Percentiles rank a stretch among this genome's conserved stretches.
Evolutionary conservation across 2,797 vertebrate species (phyloP).

Genomic region (Paguma larvata): DNA sequence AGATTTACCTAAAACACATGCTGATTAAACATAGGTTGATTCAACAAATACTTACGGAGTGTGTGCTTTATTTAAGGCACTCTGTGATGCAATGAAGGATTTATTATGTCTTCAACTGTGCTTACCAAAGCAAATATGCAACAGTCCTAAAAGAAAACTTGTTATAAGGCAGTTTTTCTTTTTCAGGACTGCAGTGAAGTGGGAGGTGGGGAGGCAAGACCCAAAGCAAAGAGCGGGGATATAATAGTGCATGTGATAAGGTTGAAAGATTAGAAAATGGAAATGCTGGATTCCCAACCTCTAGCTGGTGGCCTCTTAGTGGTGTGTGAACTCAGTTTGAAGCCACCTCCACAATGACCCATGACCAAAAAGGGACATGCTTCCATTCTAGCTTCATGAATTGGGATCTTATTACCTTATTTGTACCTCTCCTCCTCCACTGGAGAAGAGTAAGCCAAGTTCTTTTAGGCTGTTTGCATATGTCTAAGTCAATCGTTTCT

Average conservation of each 20-base stretch:
- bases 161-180: conserved; percentile 69
- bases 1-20: conserved; percentile 73
- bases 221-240: conserved; percentile 52
- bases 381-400: not conserved
- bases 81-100: conserved; percentile 65
- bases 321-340: not conserved
- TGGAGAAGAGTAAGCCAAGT: not conserved
- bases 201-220: not conserved
- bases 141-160: conserved; percentile 64
- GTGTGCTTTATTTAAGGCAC: conserved; percentile 52
- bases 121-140: conserved; percentile 74
- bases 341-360: not conserved
- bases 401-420: not conserved
- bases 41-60: conserved; percentile 75
- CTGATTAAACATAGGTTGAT: conserved; percentile 68
- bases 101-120: conserved; percentile 68
- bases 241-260: not conserved
- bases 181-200: conserved; percentile 48
- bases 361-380: not conserved
- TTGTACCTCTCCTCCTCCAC: not conserved
- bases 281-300: not conserved
- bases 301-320: not conserved
- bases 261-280: not conserved
- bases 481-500: not conserved
- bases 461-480: not conserved